A percentile compares a stretch with the other conserved stretches of the same genome.
Conservation (phyloP, 2,113 vertebrate species). For the Brachyistius frenatus region DNA sequence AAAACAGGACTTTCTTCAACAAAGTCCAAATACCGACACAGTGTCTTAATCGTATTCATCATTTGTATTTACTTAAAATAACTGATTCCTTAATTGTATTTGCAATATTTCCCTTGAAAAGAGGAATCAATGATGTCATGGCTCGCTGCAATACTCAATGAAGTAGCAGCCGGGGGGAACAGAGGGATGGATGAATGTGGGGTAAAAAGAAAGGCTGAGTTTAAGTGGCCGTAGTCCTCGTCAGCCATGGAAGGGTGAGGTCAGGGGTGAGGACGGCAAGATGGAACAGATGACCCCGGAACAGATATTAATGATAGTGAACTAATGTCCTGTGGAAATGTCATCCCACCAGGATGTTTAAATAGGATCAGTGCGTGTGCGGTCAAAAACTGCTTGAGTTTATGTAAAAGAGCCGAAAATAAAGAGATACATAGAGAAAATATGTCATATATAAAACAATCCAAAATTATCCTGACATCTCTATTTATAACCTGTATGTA, state of each 20-base stretch:
- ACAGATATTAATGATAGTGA: constrained; percentile 36
- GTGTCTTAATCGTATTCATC: background rate
- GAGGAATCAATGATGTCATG: constrained; percentile 77
- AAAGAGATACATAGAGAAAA: constrained; percentile 9
- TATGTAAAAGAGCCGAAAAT: constrained; percentile 1
- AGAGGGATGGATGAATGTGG: constrained; percentile 79
- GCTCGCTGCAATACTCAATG: constrained; percentile 74
- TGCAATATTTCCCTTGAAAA: constrained; percentile 74
- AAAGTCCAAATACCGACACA: too few relatives aligned
- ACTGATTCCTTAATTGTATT: constrained; percentile 17
- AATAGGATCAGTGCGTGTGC: background rate
- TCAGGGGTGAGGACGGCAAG: constrained; percentile 38
- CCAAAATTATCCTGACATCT: constrained; percentile 24
- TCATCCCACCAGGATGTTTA: constrained; percentile 2
- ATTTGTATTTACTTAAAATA: background rate
- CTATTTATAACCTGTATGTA: constrained; percentile 48
- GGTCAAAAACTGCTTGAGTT: background rate
- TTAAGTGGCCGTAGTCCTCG: background rate
- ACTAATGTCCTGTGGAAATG: constrained; percentile 29
- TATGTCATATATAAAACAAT: constrained; percentile 45
- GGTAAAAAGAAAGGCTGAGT: constrained; percentile 46
- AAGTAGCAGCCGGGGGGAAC: constrained; percentile 72
- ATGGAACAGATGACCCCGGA: constrained; percentile 2
- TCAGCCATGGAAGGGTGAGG: constrained; percentile 37
- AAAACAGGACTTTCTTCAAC: too few relatives aligned